Percentiles rank a stretch among this genome's conserved stretches.
Conservation (phyloP, 1,140 invertebrate species). For the Drosophila obscura region DNA sequence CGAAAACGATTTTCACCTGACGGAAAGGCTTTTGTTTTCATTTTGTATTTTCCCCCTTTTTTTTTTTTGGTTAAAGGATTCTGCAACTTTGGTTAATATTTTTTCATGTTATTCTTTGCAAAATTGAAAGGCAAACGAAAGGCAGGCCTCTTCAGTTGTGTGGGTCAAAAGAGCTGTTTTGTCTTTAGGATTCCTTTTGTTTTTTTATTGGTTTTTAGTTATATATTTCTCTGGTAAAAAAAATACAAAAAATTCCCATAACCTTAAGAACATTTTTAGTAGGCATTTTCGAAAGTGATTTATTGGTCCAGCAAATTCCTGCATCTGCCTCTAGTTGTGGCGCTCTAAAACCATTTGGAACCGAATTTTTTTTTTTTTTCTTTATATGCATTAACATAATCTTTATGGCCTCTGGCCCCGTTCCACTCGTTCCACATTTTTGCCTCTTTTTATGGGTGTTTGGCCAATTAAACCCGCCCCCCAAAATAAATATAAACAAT, state of each 20-base stretch:
- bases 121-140: not conserved
- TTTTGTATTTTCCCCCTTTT: not conserved
- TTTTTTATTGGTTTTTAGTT: too few species aligned
- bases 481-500: constrained; percentile 74
- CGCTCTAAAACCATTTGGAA: constrained; percentile 31
- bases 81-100: too few species aligned
- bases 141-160: not conserved
- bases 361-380: constrained; percentile 13
- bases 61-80: not conserved
- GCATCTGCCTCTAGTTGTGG: constrained; percentile 19
- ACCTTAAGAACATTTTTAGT: not conserved
- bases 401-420: constrained; percentile 34
- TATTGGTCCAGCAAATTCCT: constrained; percentile 8
- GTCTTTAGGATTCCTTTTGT: too few species aligned
- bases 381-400: constrained; percentile 55
- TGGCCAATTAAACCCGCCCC: constrained; percentile 70
- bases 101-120: too few species aligned
- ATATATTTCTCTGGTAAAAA: too few species aligned
- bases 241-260: not conserved
- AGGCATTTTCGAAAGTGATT: constrained; percentile 28
- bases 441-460: constrained; percentile 32
- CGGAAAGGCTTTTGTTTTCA: not conserved
- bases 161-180: not conserved
- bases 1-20: constrained; percentile 12
- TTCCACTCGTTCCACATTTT: not conserved